Conservation (phyloP, 2,113 vertebrate genomes). For the Oenanthe oenanthe region DNA sequence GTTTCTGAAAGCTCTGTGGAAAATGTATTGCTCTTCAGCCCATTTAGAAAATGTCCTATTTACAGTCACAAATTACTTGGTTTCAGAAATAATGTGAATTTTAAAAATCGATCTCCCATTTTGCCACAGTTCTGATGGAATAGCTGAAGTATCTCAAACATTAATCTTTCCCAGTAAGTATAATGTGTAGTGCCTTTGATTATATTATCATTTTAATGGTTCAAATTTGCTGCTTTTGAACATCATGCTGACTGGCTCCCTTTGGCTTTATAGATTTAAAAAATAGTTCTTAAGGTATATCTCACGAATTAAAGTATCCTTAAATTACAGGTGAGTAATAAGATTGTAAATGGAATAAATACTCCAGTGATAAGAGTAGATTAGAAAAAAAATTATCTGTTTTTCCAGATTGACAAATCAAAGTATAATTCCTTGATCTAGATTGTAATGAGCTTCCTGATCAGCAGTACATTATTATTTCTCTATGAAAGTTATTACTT, state of each 20-base stretch:
- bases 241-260: not conserved
- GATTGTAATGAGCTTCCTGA: not conserved
- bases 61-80: not conserved
- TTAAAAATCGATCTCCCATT: not conserved
- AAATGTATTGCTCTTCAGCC: not conserved
- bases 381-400: not conserved
- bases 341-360: slow-evolving; percentile 5
- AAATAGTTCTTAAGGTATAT: not conserved
- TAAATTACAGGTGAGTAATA: not conserved
- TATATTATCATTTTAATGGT: not conserved
- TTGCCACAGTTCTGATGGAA: not conserved
- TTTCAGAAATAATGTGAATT: not conserved
- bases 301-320: not conserved
- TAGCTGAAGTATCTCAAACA: not conserved
- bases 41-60: not conserved
- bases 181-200: not conserved
- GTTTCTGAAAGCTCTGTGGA: not conserved
- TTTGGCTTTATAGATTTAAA: not conserved
- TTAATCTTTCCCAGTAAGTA: not conserved
- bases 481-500: not conserved
- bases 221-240: not conserved
- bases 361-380: not conserved
- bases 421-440: not conserved
- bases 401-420: not conserved
- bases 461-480: not conserved